phyloP scores from a whole-genome alignment of 2,113 vertebrate species.

The Jacana jacana region DNA sequence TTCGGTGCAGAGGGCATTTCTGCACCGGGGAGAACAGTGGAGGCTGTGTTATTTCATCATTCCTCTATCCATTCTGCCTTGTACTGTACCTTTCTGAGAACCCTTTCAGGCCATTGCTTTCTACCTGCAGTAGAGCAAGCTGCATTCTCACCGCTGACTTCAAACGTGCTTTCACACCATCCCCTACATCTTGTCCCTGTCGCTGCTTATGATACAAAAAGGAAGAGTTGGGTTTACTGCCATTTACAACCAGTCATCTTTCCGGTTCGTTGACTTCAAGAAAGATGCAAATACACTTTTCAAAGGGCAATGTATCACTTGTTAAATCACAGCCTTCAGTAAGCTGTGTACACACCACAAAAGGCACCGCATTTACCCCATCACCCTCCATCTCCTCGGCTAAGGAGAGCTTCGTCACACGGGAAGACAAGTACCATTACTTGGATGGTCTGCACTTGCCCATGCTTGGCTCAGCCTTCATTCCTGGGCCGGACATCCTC shows the following conservation, averaged over 20 bases:
- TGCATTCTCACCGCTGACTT: background rate
- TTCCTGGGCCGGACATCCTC: no score
- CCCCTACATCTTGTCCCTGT: background rate
- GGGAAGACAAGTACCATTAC: background rate
- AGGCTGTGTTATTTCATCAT: background rate
- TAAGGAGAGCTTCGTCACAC: background rate
- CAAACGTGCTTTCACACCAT: background rate
- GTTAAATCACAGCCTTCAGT: background rate
- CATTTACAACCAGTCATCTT: background rate
- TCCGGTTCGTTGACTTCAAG: background rate
- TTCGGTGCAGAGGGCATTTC: background rate
- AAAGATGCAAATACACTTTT: background rate
- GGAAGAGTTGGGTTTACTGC: background rate
- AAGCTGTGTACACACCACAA: background rate
- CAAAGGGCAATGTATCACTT: background rate
- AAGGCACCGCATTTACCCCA: background rate
- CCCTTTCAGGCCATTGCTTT: background rate
- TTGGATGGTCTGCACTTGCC: no score
- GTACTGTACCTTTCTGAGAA: background rate
- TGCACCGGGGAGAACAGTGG: background rate
- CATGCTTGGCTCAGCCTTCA: no score
- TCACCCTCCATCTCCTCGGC: accelerated
- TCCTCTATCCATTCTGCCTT: no score
- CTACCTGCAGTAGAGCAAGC: background rate
- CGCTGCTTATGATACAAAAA: background rate